phyloP scores from a whole-genome alignment of 2,113 vertebrate species.

The Xiphorhynchus elegans region DNA sequence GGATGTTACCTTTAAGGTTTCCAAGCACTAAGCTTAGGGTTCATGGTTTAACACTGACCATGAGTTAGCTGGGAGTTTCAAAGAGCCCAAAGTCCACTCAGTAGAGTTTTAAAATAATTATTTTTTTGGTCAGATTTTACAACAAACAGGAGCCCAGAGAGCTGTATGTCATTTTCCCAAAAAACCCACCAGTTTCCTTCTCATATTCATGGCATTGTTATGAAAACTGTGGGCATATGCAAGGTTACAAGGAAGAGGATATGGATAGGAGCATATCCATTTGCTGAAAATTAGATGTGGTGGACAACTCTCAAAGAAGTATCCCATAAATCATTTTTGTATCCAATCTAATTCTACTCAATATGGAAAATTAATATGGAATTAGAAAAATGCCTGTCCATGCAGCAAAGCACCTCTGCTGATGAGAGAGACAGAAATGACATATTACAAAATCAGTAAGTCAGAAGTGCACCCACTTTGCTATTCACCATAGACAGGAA shows the following conservation, averaged over 20 bases:
- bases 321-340: not conserved
- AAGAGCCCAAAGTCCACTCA: not conserved
- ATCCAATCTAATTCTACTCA: not conserved
- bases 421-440: not conserved
- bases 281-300: not conserved
- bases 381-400: not conserved
- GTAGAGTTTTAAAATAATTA: not conserved
- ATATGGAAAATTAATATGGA: not conserved
- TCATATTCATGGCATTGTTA: not conserved
- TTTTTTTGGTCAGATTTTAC: not conserved
- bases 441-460: not conserved
- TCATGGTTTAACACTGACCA: not conserved
- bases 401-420: not conserved
- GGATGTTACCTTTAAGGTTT: not conserved
- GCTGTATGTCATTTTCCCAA: not conserved
- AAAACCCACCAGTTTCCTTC: not conserved
- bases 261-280: rapidly evolving
- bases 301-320: not conserved
- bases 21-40: not conserved
- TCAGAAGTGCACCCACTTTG: not conserved
- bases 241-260: not conserved
- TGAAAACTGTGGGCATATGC: not conserved
- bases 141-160: not conserved
- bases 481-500: not conserved
- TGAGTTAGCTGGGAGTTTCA: not conserved